Base-by-base conservation (phyloP, 2,797 vertebrate genomes). In the Glossophaga mutica region DNA sequence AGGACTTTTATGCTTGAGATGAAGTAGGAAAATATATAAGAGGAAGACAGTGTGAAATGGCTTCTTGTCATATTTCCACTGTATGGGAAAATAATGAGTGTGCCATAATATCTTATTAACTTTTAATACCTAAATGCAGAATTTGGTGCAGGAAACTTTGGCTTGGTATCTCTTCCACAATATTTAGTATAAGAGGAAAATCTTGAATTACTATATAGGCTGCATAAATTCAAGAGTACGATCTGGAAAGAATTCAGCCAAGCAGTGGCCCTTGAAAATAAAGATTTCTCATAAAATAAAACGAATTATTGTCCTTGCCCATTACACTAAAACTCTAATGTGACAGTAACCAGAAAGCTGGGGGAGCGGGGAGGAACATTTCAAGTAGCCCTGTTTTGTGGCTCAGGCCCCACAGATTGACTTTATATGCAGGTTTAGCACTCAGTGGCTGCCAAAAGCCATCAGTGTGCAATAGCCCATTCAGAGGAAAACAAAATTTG, bases 361-460 rank as follows among this genome's bases (percentile, higher is more conserved):
- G n/a, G n/a, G n/a, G n/a, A n/a, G n/a, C n/a, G n/a, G n/a, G n/a
- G n/a, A n/a, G n/a, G n/a, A n/a, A n/a, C 0, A 67, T 95, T 97
- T 94, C 82, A 96, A 77, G 86, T 96, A 90, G 34, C 87, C 71
- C 68, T 50, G 37, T 79, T 93, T 68, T 26, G 44, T 78, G 65
- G 6, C 32, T 97, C 29, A 97, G 89, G 86, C 21, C 57, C 42
- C 67, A 87, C 22, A 73, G 74, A 50, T 83, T 97, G 48, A 95
- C 97, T 97, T 95, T 97, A 89, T 94, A 96, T 87, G 52, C n/a
- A 97, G 94, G 89, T 97, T 87, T 96, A 97, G 62, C 55, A 90
- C 93, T 96, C 6, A 37, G 57, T 59, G 96, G 48, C 93, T 97
- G 73, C 79, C 95, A 97, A 77, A 78, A 98, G 79, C 84, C 87